These are phyloP conservation scores for Cryptus viduatorius DNA, from an alignment of 2,888 invertebrate genomes.

Conservation along the genomic window DNA sequence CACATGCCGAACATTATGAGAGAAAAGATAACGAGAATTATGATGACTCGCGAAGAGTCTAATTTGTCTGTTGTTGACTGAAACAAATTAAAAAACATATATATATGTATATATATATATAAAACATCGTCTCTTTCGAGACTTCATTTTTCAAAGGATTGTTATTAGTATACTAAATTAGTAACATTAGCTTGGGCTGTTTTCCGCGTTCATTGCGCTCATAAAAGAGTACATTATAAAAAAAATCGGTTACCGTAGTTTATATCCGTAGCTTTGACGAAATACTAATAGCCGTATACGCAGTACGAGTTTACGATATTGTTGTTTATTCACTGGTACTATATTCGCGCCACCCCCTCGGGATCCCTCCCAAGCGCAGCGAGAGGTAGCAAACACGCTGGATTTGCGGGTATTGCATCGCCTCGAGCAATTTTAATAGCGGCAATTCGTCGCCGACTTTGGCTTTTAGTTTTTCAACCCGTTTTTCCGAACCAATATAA, in stretches of 20 bases:
- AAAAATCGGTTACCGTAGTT: no score
- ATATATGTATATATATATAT: neutral
- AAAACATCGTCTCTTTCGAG: neutral
- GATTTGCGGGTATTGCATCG: neutral
- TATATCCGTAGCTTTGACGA: neutral
- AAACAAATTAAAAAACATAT: constrained; percentile 67
- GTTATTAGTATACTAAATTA: no score
- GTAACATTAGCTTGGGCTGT: no score
- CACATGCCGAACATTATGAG: constrained; percentile 95
- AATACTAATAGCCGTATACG: neutral
- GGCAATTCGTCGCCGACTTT: neutral
- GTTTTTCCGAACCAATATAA: neutral
- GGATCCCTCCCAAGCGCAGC: neutral
- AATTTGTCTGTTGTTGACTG: constrained; percentile 73
- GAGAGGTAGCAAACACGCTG: neutral
- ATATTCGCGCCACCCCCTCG: neutral
- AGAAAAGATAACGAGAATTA: constrained; percentile 95
- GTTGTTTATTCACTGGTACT: neutral
- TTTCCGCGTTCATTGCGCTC: no score
- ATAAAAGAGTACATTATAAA: no score
- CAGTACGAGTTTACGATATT: neutral
- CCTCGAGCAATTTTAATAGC: neutral
- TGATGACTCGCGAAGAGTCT: constrained; percentile 91
- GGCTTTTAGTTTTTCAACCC: neutral
- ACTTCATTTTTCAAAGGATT: neutral